phyloP scores from a whole-genome alignment of 2,888 invertebrate genomes.

The Megamerina dolium region DNA sequence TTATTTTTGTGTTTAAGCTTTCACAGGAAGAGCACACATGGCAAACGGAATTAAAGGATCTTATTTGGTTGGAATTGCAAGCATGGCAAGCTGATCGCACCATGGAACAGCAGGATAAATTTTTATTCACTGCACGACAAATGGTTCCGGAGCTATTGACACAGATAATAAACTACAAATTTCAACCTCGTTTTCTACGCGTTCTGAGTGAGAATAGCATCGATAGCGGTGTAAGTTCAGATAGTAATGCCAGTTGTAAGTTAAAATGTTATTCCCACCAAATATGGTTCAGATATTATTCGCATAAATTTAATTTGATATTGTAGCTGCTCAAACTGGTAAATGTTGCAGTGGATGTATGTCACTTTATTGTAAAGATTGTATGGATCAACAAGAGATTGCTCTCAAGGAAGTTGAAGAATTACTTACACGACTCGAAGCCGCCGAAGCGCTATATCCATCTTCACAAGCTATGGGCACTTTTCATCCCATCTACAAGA shows the following conservation, averaged over 20 bases:
- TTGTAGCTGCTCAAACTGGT: slow-evolving; percentile 30
- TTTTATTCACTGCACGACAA: slow-evolving; percentile 67
- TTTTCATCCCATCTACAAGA: slow-evolving; percentile 60
- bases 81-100: slow-evolving; percentile 74
- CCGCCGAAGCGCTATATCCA: slow-evolving; percentile 76
- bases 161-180: slow-evolving; percentile 73
- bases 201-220: slow-evolving; percentile 39
- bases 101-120: slow-evolving; percentile 70
- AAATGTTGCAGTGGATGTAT: slow-evolving; percentile 60
- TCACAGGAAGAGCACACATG: slow-evolving; percentile 81
- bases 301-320: neutral
- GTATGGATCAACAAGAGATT: slow-evolving; percentile 64
- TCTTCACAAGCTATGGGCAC: slow-evolving; percentile 72
- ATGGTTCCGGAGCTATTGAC: slow-evolving; percentile 64
- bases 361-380: slow-evolving; percentile 64
- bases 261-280: slow-evolving; percentile 3
- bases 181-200: slow-evolving; percentile 39
- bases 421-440: slow-evolving; percentile 66
- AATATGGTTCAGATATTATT: neutral
- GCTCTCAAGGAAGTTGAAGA: slow-evolving; percentile 70
- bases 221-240: slow-evolving; percentile 44
- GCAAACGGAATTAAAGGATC: slow-evolving; percentile 83
- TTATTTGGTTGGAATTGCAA: slow-evolving; percentile 87
- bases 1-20: slow-evolving; percentile 52
- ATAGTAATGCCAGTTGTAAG: slow-evolving; percentile 41